A percentile compares a stretch with the other conserved stretches of the same genome.
Evolutionary conservation across 2,797 vertebrate species (phyloP).

Genomic region (Hozukius guyotensis): DNA sequence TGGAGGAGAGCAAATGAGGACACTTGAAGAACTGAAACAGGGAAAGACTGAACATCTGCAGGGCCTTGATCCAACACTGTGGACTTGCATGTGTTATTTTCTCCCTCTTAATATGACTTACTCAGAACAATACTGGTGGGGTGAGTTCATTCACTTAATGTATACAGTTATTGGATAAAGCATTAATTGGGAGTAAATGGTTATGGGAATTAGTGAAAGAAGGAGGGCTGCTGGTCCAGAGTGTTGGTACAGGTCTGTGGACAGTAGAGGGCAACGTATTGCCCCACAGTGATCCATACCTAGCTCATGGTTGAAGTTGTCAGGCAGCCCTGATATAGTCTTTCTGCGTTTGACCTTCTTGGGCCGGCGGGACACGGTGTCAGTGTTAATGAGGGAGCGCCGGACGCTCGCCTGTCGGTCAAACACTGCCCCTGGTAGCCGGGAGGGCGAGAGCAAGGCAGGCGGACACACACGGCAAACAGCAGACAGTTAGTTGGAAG

Average conservation of each 20-base stretch:
- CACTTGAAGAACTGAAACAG: slow-evolving; percentile 25
- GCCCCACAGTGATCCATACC: slow-evolving; percentile 88
- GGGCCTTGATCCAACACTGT: slow-evolving; percentile 46
- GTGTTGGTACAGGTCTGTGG: slow-evolving; percentile 58
- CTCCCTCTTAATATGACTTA: neutral
- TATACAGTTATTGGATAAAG: neutral
- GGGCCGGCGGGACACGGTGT: slow-evolving; percentile 97
- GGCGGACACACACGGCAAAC: slow-evolving; percentile 82
- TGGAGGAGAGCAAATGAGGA: slow-evolving; percentile 42
- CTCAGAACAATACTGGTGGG: neutral
- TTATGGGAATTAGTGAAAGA: neutral
- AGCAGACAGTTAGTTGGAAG: slow-evolving; percentile 85
- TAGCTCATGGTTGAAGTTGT: slow-evolving; percentile 98
- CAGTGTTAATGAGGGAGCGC: slow-evolving; percentile 98
- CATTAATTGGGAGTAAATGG: neutral
- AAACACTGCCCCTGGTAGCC: slow-evolving; percentile 98
- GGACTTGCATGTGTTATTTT: slow-evolving; percentile 21
- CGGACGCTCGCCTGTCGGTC: slow-evolving; percentile 98
- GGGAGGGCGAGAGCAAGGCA: slow-evolving; percentile 86
- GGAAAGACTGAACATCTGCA: slow-evolving; percentile 49
- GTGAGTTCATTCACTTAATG: neutral
- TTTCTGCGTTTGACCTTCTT: slow-evolving; percentile 99
- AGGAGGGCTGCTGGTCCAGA: slow-evolving; percentile 45
- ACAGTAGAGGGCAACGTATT: slow-evolving; percentile 56
- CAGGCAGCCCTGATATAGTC: slow-evolving; percentile 99